Evolutionary conservation across 2,113 vertebrate genomes (phyloP).

Genomic region (Petrocephalus microphthalmus): DNA sequence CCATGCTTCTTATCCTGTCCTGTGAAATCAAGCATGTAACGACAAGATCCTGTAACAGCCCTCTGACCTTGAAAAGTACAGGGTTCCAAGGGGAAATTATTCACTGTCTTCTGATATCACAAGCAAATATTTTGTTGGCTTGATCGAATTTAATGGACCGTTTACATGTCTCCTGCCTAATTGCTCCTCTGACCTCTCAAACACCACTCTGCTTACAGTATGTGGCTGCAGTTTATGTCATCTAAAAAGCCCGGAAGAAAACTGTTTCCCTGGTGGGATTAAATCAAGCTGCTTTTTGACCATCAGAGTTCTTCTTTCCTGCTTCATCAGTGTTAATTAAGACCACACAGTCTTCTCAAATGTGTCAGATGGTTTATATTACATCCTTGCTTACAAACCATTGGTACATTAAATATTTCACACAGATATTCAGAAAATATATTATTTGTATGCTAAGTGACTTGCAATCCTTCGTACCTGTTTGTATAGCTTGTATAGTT

Average conservation of each 20-base stretch:
- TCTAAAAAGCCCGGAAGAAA: not conserved
- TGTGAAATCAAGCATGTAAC: not conserved
- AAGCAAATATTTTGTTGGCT: not conserved
- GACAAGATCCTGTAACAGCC: not conserved
- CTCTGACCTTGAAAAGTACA: not conserved
- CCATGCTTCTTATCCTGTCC: not conserved
- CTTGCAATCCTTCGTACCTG: not conserved
- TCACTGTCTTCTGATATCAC: not conserved
- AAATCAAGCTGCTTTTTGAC: not conserved
- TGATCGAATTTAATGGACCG: conserved; percentile 14
- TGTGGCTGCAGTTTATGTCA: not conserved
- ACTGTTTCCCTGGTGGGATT: not conserved
- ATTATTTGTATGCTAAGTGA: no score
- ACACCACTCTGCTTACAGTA: not conserved
- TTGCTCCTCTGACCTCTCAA: not conserved
- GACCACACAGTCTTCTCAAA: not conserved
- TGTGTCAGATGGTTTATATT: not conserved
- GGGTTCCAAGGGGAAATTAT: not conserved
- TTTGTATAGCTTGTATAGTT: not conserved
- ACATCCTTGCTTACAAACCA: not conserved
- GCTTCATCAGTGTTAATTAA: not conserved
- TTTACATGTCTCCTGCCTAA: conserved; percentile 22
- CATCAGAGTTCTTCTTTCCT: not conserved
- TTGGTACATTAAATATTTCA: not conserved
- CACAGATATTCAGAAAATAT: not conserved